Evolutionary conservation across 2,888 invertebrate genomes (phyloP), one percentile per base, ranked within the genome.

Genomic region (Allophyes oxyacanthae): DNA sequence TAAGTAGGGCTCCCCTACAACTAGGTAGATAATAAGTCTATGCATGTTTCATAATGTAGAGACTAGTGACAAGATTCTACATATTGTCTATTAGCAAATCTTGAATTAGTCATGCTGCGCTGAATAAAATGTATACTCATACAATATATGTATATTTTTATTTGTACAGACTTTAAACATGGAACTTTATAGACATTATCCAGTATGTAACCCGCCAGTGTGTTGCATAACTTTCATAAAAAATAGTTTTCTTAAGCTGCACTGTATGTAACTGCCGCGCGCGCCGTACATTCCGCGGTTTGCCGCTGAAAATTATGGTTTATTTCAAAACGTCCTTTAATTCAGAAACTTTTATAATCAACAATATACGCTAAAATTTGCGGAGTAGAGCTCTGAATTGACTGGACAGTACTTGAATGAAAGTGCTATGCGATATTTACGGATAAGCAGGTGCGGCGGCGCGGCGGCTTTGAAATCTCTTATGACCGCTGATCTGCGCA

Each of bases 371-470:
- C 65, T 82, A 72, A 44, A 1, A 0, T 6, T 8, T 51, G n/a
- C 1, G 0, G 0, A 0, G 6, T 75, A 81, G 53, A 55, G 64
- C 57, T 58, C 15, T 68, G 59, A 57, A 59, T 61, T n/a, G 13
- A 11, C 28, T 53, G 36, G 0, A 36, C 14, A 41, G 9, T 15
- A 36, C 64, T 61, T 59, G 48, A 58, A 70, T 78, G 72, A 73
- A 75, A 72, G 79, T 75, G 81, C 78, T 83, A 87, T 89, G 75
- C 65, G 85, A 83, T 88, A 86, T 87, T 86, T 87, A 85, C 79
- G 81, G 79, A 81, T 87, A 88, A 89, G 88, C 87, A 90, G 88
- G 86, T 89, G 91, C 87, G 85, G 87, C 89, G 88, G 89, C 72
- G 87, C 89, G 88, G 89, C 72, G 56, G 78, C 90, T 91, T 91